phyloP scores from a whole-genome alignment of 2,888 invertebrate genomes.

The Hipparchia semele region DNA sequence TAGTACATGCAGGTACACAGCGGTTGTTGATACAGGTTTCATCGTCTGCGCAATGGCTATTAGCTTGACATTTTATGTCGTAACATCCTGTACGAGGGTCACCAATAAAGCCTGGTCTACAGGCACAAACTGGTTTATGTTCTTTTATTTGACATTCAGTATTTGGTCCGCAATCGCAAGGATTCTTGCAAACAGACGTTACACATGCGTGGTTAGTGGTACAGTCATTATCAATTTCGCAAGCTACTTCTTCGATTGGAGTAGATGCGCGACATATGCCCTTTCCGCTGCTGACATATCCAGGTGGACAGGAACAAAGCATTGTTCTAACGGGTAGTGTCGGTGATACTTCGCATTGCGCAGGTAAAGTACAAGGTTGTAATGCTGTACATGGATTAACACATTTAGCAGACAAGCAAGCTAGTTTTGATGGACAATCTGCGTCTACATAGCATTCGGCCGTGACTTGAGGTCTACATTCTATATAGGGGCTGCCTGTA shows the following conservation, averaged over 20 bases:
- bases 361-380: slow-evolving; percentile 91
- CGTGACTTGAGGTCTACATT: slow-evolving; percentile 88
- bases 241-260: slow-evolving; percentile 84
- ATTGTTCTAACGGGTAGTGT: slow-evolving; percentile 93
- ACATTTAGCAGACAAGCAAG: slow-evolving; percentile 92
- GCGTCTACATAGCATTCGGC: slow-evolving; percentile 91
- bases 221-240: slow-evolving; percentile 91
- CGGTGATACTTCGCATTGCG: slow-evolving; percentile 91
- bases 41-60: slow-evolving; percentile 91
- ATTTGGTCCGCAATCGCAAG: slow-evolving; percentile 93
- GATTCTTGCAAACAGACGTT: slow-evolving; percentile 90
- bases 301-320: slow-evolving; percentile 95
- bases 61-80: slow-evolving; percentile 87
- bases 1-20: slow-evolving; percentile 91
- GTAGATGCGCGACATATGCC: slow-evolving; percentile 91
- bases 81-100: slow-evolving; percentile 92
- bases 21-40: slow-evolving; percentile 92
- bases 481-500: slow-evolving; percentile 91
- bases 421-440: slow-evolving; percentile 91
- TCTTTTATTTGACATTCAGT: slow-evolving; percentile 92
- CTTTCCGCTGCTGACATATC: slow-evolving; percentile 93
- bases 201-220: slow-evolving; percentile 90
- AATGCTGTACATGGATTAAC: slow-evolving; percentile 91
- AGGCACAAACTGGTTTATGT: slow-evolving; percentile 94
- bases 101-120: slow-evolving; percentile 91